Conservation (phyloP, 2,797 vertebrate species). For the Pseudocheirus occidentalis region DNA sequence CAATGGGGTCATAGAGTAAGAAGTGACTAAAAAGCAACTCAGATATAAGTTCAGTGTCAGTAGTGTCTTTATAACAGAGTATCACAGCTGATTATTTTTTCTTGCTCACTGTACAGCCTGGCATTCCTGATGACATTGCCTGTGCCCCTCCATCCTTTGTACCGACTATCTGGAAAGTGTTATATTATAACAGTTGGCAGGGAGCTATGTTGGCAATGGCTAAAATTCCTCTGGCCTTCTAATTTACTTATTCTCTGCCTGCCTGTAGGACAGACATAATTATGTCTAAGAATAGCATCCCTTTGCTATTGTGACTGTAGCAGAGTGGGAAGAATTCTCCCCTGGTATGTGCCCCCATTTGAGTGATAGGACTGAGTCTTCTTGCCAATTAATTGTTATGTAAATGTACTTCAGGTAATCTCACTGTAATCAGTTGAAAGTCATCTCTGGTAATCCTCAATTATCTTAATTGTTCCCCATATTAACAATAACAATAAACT, state of each 20-base stretch:
- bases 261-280: slow-evolving; percentile 14
- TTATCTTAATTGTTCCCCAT: slow-evolving; percentile 17
- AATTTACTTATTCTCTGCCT: slow-evolving; percentile 38
- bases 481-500: slow-evolving; percentile 23
- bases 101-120: slow-evolving; percentile 11
- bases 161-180: slow-evolving; percentile 30
- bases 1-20: background rate
- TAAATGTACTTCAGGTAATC: slow-evolving; percentile 38
- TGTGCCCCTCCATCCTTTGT: slow-evolving; percentile 2
- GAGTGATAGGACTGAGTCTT: slow-evolving; percentile 13
- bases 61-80: slow-evolving; percentile 9
- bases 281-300: slow-evolving; percentile 43
- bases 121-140: slow-evolving; percentile 4
- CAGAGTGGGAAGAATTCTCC: slow-evolving; percentile 49
- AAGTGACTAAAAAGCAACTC: background rate
- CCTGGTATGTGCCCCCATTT: slow-evolving; percentile 19
- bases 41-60: background rate
- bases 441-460: slow-evolving; percentile 27
- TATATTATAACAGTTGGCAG: slow-evolving; percentile 11
- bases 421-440: slow-evolving; percentile 46
- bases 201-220: slow-evolving; percentile 26
- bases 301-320: slow-evolving; percentile 22
- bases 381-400: slow-evolving; percentile 37
- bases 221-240: slow-evolving; percentile 32
- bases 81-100: background rate